Conservation (phyloP, 2,113 vertebrate species). For the Crotophaga sulcirostris region DNA sequence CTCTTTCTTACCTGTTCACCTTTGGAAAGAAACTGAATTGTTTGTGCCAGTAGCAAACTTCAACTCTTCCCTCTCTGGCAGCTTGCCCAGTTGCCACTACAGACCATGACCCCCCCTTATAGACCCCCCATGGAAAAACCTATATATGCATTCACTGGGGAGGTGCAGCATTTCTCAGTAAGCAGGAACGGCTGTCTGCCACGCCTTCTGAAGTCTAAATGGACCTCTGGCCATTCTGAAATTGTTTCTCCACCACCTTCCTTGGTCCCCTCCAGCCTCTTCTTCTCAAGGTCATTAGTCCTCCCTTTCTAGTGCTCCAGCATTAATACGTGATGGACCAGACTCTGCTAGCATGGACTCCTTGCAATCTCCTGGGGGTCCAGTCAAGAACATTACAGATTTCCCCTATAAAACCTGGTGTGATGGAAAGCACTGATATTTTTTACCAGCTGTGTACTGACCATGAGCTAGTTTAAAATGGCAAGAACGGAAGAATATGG, state of each 20-base stretch:
- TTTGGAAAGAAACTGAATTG: not conserved
- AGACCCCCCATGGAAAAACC: not conserved
- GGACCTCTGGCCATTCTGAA: not conserved
- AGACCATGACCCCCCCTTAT: not conserved
- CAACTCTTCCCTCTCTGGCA: not conserved
- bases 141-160: no score
- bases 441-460: not conserved
- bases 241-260: no score
- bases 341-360: not conserved
- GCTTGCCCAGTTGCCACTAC: not conserved
- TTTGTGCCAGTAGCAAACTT: not conserved
- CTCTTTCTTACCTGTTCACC: not conserved
- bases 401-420: not conserved
- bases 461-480: not conserved
- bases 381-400: not conserved
- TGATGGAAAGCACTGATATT: not conserved
- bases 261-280: not conserved
- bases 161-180: not conserved
- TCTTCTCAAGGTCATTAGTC: not conserved
- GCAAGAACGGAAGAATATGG: not conserved
- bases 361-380: fast-evolving
- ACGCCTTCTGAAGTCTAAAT: not conserved
- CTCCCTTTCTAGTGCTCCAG: not conserved
- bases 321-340: not conserved
- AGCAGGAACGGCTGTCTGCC: not conserved